phyloP scores from a whole-genome alignment of 2,797 vertebrate genomes.

The Vultur gryphus region DNA sequence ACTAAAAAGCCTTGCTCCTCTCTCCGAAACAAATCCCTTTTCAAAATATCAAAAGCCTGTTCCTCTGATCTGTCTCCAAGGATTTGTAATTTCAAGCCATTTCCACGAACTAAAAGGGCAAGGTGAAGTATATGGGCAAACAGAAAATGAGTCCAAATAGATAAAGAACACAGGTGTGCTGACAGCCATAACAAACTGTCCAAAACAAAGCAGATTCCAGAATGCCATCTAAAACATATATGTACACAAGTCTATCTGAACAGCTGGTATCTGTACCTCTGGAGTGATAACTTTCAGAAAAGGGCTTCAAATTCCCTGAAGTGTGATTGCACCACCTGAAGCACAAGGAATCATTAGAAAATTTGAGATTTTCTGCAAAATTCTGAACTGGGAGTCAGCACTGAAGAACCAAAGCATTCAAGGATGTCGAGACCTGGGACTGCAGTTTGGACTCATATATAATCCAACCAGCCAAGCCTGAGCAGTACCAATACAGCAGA shows the following conservation, averaged over 20 bases:
- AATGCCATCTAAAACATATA: not conserved
- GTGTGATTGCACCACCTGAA: not conserved
- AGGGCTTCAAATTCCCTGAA: not conserved
- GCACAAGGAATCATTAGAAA: not conserved
- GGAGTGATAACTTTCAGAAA: not conserved
- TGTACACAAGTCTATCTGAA: not conserved
- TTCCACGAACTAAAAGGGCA: not conserved
- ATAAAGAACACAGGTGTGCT: not conserved
- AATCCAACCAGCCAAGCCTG: not conserved
- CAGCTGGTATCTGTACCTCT: not conserved
- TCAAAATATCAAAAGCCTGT: not conserved
- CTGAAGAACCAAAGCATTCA: not conserved
- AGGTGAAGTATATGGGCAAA: not conserved
- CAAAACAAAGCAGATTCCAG: not conserved
- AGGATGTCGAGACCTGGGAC: not conserved
- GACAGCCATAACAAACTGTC: not conserved
- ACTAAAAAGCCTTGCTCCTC: not conserved
- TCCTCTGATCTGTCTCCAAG: not conserved
- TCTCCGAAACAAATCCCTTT: not conserved
- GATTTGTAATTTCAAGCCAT: constrained; percentile 1
- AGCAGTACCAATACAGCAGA: not conserved
- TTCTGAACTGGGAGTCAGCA: not conserved
- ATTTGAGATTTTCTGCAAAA: not conserved
- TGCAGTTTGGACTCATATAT: not conserved
- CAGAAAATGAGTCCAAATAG: not conserved